Base-by-base conservation (phyloP, 2,888 invertebrate species). In the Agrilus mali region DNA sequence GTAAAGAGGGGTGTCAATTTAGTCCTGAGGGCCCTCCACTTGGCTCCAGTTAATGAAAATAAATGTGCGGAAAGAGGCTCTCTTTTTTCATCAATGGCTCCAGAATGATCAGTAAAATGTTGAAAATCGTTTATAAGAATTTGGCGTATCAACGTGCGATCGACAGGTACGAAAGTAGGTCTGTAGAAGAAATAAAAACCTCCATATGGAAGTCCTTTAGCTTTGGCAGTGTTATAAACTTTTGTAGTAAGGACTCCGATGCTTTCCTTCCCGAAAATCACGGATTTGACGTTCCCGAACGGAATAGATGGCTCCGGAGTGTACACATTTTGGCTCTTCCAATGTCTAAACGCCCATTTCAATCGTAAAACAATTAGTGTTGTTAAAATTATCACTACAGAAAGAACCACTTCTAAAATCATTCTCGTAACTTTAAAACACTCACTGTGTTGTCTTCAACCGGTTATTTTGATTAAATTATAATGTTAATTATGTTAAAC, bases 1-100 rank as follows among this genome's bases (percentile, higher is more conserved):
- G 69, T 65, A 48, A 71, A 70, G 0, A 65, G 61, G 1, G 67
- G 64, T 0, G 67, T 63, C 20, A 70, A 43, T 42, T 67, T 64
- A 1, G 59, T 49, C 36, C 70, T 53, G 31, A 69, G 47, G 17
- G 57, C 56, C 47, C 60, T 67, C 71, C 71, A 71, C 38, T 60
- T 59, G 6, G 59, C 53, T 8, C 60, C 66, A 10, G 57, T 56
- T 33, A 60, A 42, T 13, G 45, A 47, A 43, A 60, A 58, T 6
- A 60, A 42, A 43, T 62, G 55, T 3, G 47, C 59, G 31, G 51
- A 50, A 4, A 65, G 39, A 4, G 63, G 61, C 46, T 64, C 63
- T 12, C 38, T 45, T 36, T 57, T 50, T 46, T 60, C 60, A 38
- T 63, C 57, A n/a, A 50, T 45, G 32, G 57, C 57, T n/a, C 56